These are phyloP conservation scores for Alca torda DNA, from an alignment of 2,797 vertebrate genomes.

Conservation along the genomic window DNA sequence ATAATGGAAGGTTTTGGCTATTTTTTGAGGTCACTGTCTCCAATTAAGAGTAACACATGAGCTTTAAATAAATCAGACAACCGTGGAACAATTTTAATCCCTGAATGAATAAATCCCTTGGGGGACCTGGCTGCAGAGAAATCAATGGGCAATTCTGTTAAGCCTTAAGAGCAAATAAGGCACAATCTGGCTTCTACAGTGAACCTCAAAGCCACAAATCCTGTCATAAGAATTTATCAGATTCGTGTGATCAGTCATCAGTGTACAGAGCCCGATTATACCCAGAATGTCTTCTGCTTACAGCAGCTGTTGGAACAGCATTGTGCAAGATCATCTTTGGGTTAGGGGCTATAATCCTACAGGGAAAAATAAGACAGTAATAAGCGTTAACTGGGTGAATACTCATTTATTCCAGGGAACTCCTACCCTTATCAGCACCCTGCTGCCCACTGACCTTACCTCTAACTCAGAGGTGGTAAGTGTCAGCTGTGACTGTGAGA, in stretches of 20 bases:
- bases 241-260: constrained; percentile 12
- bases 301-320: constrained; percentile 6
- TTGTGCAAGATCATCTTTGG: neutral
- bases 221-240: constrained; percentile 56
- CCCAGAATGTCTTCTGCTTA: neutral
- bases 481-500: neutral
- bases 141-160: constrained; percentile 55
- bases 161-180: constrained; percentile 47
- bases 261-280: neutral
- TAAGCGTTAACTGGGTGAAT: neutral
- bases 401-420: neutral
- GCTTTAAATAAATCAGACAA: constrained; percentile 40
- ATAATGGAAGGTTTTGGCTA: neutral
- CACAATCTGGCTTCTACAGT: constrained; percentile 44
- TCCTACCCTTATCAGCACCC: neutral
- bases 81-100: constrained; percentile 73
- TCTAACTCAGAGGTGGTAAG: neutral
- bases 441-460: neutral
- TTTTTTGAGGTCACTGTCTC: constrained; percentile 42
- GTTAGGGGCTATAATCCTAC: neutral
- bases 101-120: constrained; percentile 66
- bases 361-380: neutral
- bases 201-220: constrained; percentile 46
- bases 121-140: constrained; percentile 48
- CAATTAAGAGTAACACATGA: constrained; percentile 16